These are phyloP conservation scores for Brachypalpus laphriformis DNA, from an alignment of 2,888 invertebrate species.

Conservation along the genomic window DNA sequence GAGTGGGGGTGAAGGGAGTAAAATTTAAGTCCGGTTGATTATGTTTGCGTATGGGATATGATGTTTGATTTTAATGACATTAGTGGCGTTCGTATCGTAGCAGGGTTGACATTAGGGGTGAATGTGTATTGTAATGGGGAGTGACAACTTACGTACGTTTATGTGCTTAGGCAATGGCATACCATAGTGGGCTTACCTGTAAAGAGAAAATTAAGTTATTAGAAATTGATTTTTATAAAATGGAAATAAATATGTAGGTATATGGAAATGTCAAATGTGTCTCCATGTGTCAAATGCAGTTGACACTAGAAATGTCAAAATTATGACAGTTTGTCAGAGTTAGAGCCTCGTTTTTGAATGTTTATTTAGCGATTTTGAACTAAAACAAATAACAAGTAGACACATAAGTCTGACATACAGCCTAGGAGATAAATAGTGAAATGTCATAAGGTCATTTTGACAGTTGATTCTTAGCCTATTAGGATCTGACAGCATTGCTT, in stretches of 20 bases:
- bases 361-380: no score
- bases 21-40: constrained; percentile 57
- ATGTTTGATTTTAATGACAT: constrained; percentile 66
- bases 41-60: constrained; percentile 62
- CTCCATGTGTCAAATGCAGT: no score
- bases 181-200: constrained; percentile 49
- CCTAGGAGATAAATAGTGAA: no score
- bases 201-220: constrained; percentile 13
- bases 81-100: neutral
- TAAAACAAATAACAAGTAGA: no score
- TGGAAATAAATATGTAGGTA: no score
- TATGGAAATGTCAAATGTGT: neutral
- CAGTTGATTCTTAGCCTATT: no score
- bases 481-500: no score
- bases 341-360: no score
- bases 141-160: constrained; percentile 53
- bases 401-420: no score
- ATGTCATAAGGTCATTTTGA: no score
- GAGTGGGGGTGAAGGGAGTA: neutral
- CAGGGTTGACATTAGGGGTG: constrained; percentile 21
- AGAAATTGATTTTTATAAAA: neutral
- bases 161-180: neutral
- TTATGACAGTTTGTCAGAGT: no score
- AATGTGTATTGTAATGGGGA: constrained; percentile 26
- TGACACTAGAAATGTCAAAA: no score